Evolutionary conservation across 2,797 vertebrate genomes (phyloP).

Genomic region (Anguilla obscura): DNA sequence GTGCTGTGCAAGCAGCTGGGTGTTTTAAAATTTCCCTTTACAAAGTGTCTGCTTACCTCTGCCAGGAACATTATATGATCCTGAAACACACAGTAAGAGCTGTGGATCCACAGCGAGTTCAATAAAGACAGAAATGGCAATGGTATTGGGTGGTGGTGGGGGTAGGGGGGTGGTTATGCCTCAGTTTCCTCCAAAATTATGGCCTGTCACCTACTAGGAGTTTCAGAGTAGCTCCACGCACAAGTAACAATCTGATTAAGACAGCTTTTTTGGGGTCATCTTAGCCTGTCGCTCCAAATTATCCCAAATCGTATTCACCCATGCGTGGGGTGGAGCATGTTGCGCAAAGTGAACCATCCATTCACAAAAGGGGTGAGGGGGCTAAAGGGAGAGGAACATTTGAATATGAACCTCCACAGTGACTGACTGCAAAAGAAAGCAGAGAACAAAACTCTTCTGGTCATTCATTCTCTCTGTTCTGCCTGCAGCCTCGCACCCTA

Average conservation of each 20-base stretch:
- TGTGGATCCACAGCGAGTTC: neutral
- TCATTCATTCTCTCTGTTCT: neutral
- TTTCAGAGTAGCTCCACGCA: neutral
- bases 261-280: neutral
- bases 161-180: neutral
- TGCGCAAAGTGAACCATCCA: neutral
- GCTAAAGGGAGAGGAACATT: neutral
- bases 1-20: neutral
- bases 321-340: neutral
- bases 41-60: neutral
- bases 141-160: neutral
- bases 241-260: neutral
- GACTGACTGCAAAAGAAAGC: neutral
- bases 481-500: neutral
- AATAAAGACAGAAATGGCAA: neutral
- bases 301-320: neutral
- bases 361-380: neutral
- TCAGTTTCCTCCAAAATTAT: neutral
- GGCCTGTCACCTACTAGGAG: neutral
- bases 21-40: neutral
- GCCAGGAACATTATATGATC: neutral
- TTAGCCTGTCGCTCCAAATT: neutral
- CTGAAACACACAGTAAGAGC: neutral
- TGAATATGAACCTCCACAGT: neutral
- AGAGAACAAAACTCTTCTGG: neutral